Evolutionary conservation across 2,113 vertebrate genomes (phyloP), one percentile per base, ranked within the genome.

Genomic region (Ivindomyrus marchei): DNA sequence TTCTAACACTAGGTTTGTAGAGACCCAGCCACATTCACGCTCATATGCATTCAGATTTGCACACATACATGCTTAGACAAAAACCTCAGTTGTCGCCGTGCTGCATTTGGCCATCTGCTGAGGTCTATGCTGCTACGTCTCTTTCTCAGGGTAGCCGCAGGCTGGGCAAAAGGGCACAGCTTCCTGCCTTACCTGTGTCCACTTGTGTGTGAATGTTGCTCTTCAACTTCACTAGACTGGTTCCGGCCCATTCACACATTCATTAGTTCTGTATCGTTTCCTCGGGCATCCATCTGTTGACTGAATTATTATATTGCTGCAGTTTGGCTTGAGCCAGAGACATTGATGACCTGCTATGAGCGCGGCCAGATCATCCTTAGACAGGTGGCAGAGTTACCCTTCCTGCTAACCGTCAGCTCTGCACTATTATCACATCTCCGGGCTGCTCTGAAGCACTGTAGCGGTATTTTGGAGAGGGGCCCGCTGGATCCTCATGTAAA

Each of bases 21-120:
- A 10, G 47, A 53, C 49, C 31, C 49, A 39, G 47, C 39, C 85
- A 52, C 85, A 39, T 47, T 52, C 85, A 87, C 27, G 31, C 50
- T 53, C 85, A 39, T 24, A 21, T 17, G n/a, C 89, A 89, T 77
- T 90, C 90, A 90, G 90, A 92, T 47, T 2, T 49, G 56, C 42
- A n/a, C 46, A 19, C 46, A 47, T 19, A 85, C 27, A 83, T 50
- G 36, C 13, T 39, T 80, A 80, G 4, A 80, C 74, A 80, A 19
- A 80, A 42, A 42, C 10, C 74, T 84, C 45, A 47, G 70, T 31
- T 39, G 15, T 70, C 24, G 1, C 85, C 11, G 24, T 39, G 6
- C 31, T 8, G n/a, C 15, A 13, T 53, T 19, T n/a, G n/a, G 27
- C n/a, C 24, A 19, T 89, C 47, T 47, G 88, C 62, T 74, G 88